phyloP scores from a whole-genome alignment of 64 coral and sea anemone genomes.

The Stylophora pistillata region DNA sequence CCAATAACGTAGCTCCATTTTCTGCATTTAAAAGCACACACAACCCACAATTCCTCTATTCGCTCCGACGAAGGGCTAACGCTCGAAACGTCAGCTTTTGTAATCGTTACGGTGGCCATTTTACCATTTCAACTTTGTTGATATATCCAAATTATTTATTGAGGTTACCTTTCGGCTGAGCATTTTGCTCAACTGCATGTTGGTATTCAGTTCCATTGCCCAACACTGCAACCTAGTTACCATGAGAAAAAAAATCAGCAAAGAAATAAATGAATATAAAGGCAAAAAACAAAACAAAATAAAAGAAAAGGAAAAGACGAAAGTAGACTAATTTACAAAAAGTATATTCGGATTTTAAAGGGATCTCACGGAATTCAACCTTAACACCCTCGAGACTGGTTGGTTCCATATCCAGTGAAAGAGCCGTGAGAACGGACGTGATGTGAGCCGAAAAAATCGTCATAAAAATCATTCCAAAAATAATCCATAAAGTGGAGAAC shows the following conservation, averaged over 20 bases:
- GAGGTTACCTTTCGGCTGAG: neutral
- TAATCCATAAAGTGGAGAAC: constrained; percentile 28
- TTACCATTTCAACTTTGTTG: too few species aligned
- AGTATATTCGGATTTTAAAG: too few species aligned
- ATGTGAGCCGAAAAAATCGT: constrained; percentile 26
- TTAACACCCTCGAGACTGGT: neutral
- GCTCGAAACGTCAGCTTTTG: too few species aligned
- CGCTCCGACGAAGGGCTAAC: too few species aligned
- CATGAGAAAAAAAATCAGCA: neutral
- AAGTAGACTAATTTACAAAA: neutral
- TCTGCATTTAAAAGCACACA: too few species aligned
- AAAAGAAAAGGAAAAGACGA: neutral
- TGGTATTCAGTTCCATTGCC: neutral
- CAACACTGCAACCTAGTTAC: neutral
- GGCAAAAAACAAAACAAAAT: neutral
- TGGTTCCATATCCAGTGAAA: neutral
- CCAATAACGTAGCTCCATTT: too few species aligned
- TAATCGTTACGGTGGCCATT: too few species aligned
- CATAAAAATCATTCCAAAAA: constrained; percentile 7
- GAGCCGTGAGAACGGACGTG: constrained; percentile 2
- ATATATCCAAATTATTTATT: too few species aligned
- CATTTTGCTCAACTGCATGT: neutral
- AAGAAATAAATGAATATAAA: neutral
- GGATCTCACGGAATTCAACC: neutral
- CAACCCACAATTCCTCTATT: too few species aligned